A percentile compares a stretch with the other conserved stretches of the same genome.
phyloP scores from a whole-genome alignment of 2,888 invertebrate species.

The Oxytorus armatus region DNA sequence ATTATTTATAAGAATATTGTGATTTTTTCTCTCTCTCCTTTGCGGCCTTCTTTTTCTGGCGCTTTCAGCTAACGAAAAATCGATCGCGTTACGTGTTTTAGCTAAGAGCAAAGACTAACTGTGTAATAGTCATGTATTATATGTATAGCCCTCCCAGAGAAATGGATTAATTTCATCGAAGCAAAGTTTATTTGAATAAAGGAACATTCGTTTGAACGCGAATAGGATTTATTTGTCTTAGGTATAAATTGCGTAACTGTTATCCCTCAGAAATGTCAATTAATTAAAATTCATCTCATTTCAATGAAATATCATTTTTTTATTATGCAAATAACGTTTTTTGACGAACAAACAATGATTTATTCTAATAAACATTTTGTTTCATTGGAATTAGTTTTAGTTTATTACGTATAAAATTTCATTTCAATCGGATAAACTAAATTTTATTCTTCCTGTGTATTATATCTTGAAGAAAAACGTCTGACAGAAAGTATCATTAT shows the following conservation, averaged over 20 bases:
- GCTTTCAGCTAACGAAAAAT: conserved; percentile 52
- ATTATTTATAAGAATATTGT: too few relatives aligned
- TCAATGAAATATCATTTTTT: too few relatives aligned
- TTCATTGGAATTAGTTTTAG: too few relatives aligned
- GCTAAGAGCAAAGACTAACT: neutral
- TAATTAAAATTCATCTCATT: neutral
- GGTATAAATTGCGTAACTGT: neutral
- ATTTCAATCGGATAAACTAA: neutral
- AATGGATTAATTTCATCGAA: neutral
- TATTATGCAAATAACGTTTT: too few relatives aligned
- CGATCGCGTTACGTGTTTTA: conserved; percentile 42
- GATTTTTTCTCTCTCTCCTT: neutral
- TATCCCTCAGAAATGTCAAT: neutral
- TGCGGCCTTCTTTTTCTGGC: conserved; percentile 41
- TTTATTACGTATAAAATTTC: too few relatives aligned
- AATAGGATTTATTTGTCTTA: neutral
- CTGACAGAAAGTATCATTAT: neutral
- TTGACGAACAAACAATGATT: too few relatives aligned
- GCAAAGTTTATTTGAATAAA: neutral
- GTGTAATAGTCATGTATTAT: neutral
- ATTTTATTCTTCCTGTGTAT: conserved; percentile 1
- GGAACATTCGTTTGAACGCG: neutral
- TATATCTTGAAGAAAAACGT: neutral
- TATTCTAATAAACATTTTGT: too few relatives aligned
- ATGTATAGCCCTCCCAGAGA: conserved; percentile 5